Conservation (phyloP, 2,888 invertebrate species). For the Dusona sp. region DNA sequence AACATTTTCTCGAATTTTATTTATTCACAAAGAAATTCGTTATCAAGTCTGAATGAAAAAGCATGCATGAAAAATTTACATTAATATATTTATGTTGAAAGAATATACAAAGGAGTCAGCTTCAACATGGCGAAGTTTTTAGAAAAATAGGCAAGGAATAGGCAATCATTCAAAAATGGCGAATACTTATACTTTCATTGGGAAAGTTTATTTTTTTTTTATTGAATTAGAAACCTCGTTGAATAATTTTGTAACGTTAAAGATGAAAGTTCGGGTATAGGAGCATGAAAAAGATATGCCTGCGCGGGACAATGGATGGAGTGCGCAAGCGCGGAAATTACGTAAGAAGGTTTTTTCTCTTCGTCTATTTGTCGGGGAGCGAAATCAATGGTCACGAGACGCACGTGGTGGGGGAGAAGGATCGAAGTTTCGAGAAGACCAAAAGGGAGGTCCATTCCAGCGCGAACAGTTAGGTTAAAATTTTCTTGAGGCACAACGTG, state of each 20-base stretch:
- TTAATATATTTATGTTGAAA: not conserved
- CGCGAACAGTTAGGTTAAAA: slow-evolving; percentile 74
- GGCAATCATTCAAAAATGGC: not conserved
- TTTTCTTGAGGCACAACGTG: slow-evolving; percentile 77
- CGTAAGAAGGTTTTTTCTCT: slow-evolving; percentile 45
- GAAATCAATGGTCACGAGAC: slow-evolving; percentile 66
- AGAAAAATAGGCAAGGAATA: not conserved
- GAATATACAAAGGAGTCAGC: not conserved
- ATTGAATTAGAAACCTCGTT: not conserved
- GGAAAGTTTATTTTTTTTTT: not conserved
- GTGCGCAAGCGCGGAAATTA: slow-evolving; percentile 63
- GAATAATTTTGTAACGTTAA: not conserved
- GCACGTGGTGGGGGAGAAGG: slow-evolving; percentile 21
- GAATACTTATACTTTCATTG: not conserved
- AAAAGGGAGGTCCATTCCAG: slow-evolving; percentile 63
- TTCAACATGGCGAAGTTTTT: too few species aligned
- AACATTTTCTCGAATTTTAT: not conserved
- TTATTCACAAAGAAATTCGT: not conserved
- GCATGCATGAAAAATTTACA: not conserved
- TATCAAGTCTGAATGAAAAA: not conserved
- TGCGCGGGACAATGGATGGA: slow-evolving; percentile 26
- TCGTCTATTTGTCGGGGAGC: not conserved
- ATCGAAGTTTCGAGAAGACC: slow-evolving; percentile 74
- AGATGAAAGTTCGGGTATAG: not conserved
- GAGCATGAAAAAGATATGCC: not conserved